Evolutionary conservation across 2,888 invertebrate genomes (phyloP), one percentile per base, ranked within the genome.

Genomic region (Drosophila mimica): DNA sequence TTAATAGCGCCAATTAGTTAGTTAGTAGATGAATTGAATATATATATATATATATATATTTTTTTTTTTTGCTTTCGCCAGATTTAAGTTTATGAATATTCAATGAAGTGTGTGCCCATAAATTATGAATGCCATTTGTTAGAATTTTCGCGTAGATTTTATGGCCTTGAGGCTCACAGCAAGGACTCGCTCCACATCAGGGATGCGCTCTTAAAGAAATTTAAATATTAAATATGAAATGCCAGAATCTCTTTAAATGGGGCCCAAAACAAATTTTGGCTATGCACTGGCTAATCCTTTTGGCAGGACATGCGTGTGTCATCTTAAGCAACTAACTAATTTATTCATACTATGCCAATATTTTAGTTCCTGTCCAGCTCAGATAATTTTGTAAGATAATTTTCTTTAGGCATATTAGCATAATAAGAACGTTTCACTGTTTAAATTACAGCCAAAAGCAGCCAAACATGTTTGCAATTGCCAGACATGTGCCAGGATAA

Each of bases 21-120:
- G n/a, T n/a, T n/a, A n/a, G n/a, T n/a, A 79, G 87, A 89, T 89
- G 85, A 89, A 89, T 86, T 86, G 87, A 79, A 83, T 60, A 25
- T 30, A 38, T 8, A 15, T 54, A 83, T 60, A 25, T 30, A 38
- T 8, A 15, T 54, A n/a, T 28, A 25, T 1, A 0, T 5, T 2
- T 20, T 15, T 20, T 46, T 7, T 46, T 46, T 15, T 15, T 15
- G 38, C 38, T 28, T 67, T 70, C 36, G 66, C 71, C 68, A 84
- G 77, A 89, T 85, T 83, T 74, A 76, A 80, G 83, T 78, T 86
- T 86, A 89, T 88, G 88, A 88, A 88, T 88, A 89, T 88, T 89
- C 88, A 88, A 83, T 88, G 90, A 86, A 83, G 87, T 90, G 83
- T 80, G 75, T 81, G 85, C 73, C 76, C 77, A 82, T 84, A 89